Evolutionary conservation across 1,140 invertebrate genomes (phyloP), one percentile per base, ranked within the genome.

Genomic region (Cepaea nemoralis): DNA sequence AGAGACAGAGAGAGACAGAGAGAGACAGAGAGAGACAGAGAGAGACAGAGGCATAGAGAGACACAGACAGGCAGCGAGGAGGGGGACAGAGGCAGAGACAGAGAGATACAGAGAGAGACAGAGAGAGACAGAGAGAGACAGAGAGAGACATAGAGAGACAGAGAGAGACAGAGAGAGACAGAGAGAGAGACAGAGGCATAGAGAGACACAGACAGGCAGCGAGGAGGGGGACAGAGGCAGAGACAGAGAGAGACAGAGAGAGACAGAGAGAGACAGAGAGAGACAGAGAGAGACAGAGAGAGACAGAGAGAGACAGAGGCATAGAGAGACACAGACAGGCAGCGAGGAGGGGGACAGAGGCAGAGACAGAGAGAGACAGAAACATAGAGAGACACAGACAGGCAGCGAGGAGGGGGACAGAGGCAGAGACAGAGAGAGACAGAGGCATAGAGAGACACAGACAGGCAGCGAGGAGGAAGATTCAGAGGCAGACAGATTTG

Each of bases 381-480:
- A n/a, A 33, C 33, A 33, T 35, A 70, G 67, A 70, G 67, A 70
- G 42, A 45, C 42, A 45, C 8, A 45, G 19, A 45, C 8, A 45
- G 19, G 71, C n/a, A n/a, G n/a, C n/a, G 33, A 10, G 33, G 63
- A 12, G 63, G 8, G 8, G 27, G 8, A 67, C 10, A 67, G 63
- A 67, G 8, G 10, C 10, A 35, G 70, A 19, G 71, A 42, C 33
- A 74, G 37, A 74, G 37, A 74, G 39, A 74, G 37, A 19, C 10
- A 35, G 70, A 19, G 70, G 14, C 5, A 74, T 31, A 74, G 71
- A 74, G 37, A 74, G 71, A 74, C 3, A 24, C 8, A 70, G 31
- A 73, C 8, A 73, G 12, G 35, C 10, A 16, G 70, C 10, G 12
- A 16, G 70, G 35, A 31, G 10, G 70, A 73, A 31, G 35, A 35